Evolutionary conservation across 2,113 vertebrate species (phyloP), one percentile per base, ranked within the genome.

Genomic region (Aegotheles bennettii): DNA sequence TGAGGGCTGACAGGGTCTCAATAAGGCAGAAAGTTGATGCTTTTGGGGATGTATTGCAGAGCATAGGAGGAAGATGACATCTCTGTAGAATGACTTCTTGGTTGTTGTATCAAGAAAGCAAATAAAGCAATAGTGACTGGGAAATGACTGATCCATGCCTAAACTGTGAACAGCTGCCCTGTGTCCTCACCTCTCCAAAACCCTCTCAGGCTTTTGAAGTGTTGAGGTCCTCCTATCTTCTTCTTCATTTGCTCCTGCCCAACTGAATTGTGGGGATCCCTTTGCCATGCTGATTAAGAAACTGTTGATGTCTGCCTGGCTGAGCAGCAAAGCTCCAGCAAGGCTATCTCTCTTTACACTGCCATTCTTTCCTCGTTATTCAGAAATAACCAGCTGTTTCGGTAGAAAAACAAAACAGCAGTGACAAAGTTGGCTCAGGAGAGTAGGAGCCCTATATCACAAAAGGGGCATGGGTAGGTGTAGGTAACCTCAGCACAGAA

Each of bases 51-150:
- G 13, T 7, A 4, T 60, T 51, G 16, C 26, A 69, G 48, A 60
- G 29, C 36, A 47, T 2, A 2, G 20, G 48, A 80, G 13, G 65
- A 91, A 71, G 38, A 47, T 0, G 0, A 2, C 1, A 1, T 8
- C 51, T 59, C 35, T 82, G 26, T 36, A 78, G 78, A 65, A 56
- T 7, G 31, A 61, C 28, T 74, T 64, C 24, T 53, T 70, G 50
- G 24, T 31, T 65, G 10, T 42, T 50, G 51, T 28, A 10, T 40
- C n/a, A 10, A 74, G 60, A 84, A 65, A 81, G 25, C 54, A 85
- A 64, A 74, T 38, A 51, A 84, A 65, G 20, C 73, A 25, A 14
- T 35, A n/a, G 51, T 36, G 63, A 50, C 53, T 20, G n/a, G 36
- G 42, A 74, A 82, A 69, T 67, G 20, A 10, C 20, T 47, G 54